A percentile compares a stretch with the other conserved stretches of the same genome.
phyloP scores from a whole-genome alignment of 2,888 invertebrate species.

The Parasteatoda lunata region DNA sequence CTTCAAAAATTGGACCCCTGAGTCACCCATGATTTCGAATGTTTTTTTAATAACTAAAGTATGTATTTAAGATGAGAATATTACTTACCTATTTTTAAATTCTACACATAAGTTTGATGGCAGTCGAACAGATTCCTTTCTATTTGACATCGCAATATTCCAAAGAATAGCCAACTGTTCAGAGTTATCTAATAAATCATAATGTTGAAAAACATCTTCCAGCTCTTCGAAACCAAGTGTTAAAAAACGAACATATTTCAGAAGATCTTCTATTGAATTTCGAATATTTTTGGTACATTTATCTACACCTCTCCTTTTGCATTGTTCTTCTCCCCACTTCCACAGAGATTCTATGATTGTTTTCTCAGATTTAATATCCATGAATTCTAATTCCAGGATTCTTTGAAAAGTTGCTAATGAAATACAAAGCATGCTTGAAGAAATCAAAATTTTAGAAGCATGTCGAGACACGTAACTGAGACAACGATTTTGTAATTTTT shows the following conservation, averaged over 20 bases:
- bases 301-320: slow-evolving; percentile 18
- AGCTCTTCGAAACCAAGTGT: slow-evolving; percentile 21
- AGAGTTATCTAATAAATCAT: slow-evolving; percentile 28
- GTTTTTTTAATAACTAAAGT: too few relatives aligned
- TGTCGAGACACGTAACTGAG: slow-evolving; percentile 41
- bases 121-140: background rate
- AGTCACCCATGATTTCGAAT: too few relatives aligned
- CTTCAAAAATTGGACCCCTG: too few relatives aligned
- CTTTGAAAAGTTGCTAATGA: slow-evolving; percentile 20
- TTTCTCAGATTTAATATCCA: slow-evolving; percentile 47
- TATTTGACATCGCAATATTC: slow-evolving; percentile 36
- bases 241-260: slow-evolving; percentile 52
- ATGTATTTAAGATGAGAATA: background rate
- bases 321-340: slow-evolving; percentile 42
- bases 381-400: slow-evolving; percentile 41
- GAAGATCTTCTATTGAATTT: background rate
- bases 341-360: slow-evolving; percentile 45
- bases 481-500: slow-evolving; percentile 20
- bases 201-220: slow-evolving; percentile 16
- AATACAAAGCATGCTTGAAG: slow-evolving; percentile 1
- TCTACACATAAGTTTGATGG: slow-evolving; percentile 18
- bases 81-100: slow-evolving; percentile 35
- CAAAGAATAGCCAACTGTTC: slow-evolving; percentile 37
- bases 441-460: slow-evolving; percentile 26
- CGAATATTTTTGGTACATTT: slow-evolving; percentile 20